Evolutionary conservation across 2,888 invertebrate genomes (phyloP), one percentile per base, ranked within the genome.

Genomic region (Drosophila atroscutellata): DNA sequence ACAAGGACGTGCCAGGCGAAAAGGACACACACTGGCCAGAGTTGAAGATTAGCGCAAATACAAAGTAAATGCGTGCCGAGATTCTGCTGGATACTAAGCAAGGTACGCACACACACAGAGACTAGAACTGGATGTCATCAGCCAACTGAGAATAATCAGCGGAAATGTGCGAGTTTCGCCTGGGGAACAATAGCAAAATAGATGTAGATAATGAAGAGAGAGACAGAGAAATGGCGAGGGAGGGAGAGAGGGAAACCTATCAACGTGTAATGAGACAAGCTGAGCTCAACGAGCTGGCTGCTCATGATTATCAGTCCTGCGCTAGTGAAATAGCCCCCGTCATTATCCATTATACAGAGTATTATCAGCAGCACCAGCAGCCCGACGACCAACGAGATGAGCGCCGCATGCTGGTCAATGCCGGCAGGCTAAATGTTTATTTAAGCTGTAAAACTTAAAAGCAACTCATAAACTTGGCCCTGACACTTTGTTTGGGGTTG

Each of bases 221-320:
- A 30, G 2, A 15, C 18, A 24, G 7, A 30, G 37, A 30, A 13
- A 42, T 28, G 28, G 1, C 7, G 28, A 36, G 24, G 2, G 9
- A 8, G 24, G 4, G 13, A 37, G 32, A 8, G 58, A 62, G 52
- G 37, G 61, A 77, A 72, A 80, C 64, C 77, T 58, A 85, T 85
- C 81, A 85, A 80, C 69, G 71, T 73, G 81, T 83, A 85, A 88
- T 89, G 85, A 86, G 85, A 86, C 86, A 86, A 86, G 67, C 86
- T 77, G 81, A 88, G 64, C 88, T 78, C 76, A 80, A 81, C 63
- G 70, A 65, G 59, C 71, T 62, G 47, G 2, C 28, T 59, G 51
- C 77, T 74, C 68, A 64, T 80, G 86, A 83, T 87, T 87, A 87
- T 84, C 85, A 66, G 65, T 56, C 54, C 52, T 24, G 34, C 63